phyloP scores from a whole-genome alignment of 2,113 vertebrate genomes.

The Girardinichthys multiradiatus region DNA sequence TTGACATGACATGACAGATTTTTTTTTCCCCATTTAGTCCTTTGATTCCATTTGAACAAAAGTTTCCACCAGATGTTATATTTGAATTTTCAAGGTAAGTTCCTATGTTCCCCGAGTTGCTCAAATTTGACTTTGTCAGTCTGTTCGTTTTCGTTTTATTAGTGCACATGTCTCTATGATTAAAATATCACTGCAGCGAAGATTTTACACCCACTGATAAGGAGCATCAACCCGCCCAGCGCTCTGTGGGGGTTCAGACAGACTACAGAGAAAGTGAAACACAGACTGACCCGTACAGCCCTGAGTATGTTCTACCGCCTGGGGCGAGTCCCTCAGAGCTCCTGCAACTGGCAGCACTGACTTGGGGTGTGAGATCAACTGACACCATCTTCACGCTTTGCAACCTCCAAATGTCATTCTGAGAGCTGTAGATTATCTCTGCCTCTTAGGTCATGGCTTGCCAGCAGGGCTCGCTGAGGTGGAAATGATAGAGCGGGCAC shows the following conservation, averaged over 20 bases:
- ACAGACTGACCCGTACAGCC: constrained; percentile 93
- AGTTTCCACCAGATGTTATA: constrained; percentile 67
- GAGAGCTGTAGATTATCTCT: background rate
- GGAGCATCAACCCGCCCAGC: constrained; percentile 50
- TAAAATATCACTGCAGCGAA: constrained; percentile 47
- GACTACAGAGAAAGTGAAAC: constrained; percentile 93
- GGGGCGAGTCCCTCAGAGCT: constrained; percentile 87
- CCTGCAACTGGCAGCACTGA: constrained; percentile 86
- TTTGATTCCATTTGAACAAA: constrained; percentile 73
- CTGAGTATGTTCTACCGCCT: constrained; percentile 82
- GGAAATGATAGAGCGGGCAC: constrained; percentile 89
- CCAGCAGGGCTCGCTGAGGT: constrained; percentile 90
- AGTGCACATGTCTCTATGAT: background rate
- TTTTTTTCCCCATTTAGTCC: constrained; percentile 75
- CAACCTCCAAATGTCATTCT: background rate
- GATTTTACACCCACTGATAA: constrained; percentile 3
- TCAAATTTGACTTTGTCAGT: background rate
- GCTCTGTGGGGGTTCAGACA: constrained; percentile 87
- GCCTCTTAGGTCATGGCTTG: constrained; percentile 86
- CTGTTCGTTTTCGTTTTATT: background rate
- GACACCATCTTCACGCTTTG: background rate
- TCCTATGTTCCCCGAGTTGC: background rate
- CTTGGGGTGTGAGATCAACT: constrained; percentile 84
- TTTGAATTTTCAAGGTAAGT: constrained; percentile 81
- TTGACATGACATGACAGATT: background rate